Base-by-base conservation (phyloP, 2,113 vertebrate species). In the Actinemys pallida region DNA sequence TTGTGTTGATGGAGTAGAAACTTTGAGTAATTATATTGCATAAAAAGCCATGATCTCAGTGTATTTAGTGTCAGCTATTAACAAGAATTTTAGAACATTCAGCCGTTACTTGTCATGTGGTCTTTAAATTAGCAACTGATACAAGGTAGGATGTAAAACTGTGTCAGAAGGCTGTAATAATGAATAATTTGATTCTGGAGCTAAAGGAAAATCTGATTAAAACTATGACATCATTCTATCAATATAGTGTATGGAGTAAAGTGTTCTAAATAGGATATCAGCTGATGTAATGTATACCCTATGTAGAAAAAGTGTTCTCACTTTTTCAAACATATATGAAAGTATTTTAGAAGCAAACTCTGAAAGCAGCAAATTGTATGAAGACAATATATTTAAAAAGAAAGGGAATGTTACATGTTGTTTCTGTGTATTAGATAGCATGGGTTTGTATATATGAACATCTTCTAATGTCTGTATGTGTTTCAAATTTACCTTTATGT, bases 81-180 rank as follows among this genome's bases (percentile, higher is more conserved):
- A 49, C 53, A 84, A 82, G 52, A 72, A 22, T 91, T 96, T 90
- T 88, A 93, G 90, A 95, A 91, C 86, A 76, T 57, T 89, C 85
- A 79, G 75, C 84, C 57, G 72, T 2, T 91, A 57, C 35, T 47
- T 57, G 29, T 87, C 62, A 69, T 65, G 6, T 57, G 84, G 19
- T 65, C 84, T 89, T 91, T 83, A 93, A 75, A 86, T 93, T 65
- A 90, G 49, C 42, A 81, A 5, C 25, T 72, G 81, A 91, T 95
- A 49, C 4, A 16, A 57, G 83, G 22, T 42, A 47, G 72, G 90
- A 85, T 97, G 22, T 56, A 93, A 69, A 92, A 88, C 47, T 94
- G 52, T 82, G 22, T 80, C 88, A 35, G 80, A 94, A 89, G 87
- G 57, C 57, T 50, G 92, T 90, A 86, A 27, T 76, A 69, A 88